A percentile compares a stretch with the other conserved stretches of the same genome.
Evolutionary conservation across 2,113 vertebrate species (phyloP).

Genomic region (Paraplagusia blochii): DNA sequence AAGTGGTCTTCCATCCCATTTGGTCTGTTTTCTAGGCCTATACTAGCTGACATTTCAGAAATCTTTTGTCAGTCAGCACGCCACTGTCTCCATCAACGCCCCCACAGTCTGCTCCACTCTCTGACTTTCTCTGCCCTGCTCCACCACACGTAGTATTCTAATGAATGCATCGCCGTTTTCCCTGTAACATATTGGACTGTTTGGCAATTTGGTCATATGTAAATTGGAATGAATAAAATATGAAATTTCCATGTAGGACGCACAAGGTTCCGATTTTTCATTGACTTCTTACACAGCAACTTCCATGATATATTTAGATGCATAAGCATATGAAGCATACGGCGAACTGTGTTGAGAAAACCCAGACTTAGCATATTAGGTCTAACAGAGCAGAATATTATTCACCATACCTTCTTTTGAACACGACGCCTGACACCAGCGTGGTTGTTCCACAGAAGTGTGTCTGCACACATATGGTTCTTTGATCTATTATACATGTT

Average conservation of each 20-base stretch:
- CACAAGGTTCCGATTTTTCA: too few species aligned
- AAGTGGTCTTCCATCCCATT: constrained; percentile 51
- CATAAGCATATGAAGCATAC: constrained; percentile 14
- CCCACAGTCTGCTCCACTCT: constrained; percentile 12
- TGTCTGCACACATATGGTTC: constrained; percentile 41
- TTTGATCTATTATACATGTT: constrained; percentile 66
- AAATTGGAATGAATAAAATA: constrained; percentile 23
- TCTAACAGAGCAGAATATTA: constrained; percentile 13
- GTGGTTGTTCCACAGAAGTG: constrained; percentile 20
- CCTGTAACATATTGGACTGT: neutral
- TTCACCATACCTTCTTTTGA: constrained; percentile 35
- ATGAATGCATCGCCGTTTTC: constrained; percentile 27
- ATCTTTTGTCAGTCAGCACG: constrained; percentile 65
- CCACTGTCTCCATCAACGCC: constrained; percentile 53
- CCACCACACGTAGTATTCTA: neutral
- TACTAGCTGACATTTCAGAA: constrained; percentile 62
- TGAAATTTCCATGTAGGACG: constrained; percentile 9
- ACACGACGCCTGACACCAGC: constrained; percentile 26
- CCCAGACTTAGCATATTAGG: constrained; percentile 1
- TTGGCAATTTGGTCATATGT: constrained; percentile 4
- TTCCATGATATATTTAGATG: neutral
- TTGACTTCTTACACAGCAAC: too few species aligned
- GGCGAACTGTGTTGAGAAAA: constrained; percentile 9
- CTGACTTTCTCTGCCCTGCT: constrained; percentile 43
- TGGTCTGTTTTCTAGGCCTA: constrained; percentile 49